Base-by-base conservation (phyloP, 2,888 invertebrate genomes). In the Synanthedon tipuliformis region DNA sequence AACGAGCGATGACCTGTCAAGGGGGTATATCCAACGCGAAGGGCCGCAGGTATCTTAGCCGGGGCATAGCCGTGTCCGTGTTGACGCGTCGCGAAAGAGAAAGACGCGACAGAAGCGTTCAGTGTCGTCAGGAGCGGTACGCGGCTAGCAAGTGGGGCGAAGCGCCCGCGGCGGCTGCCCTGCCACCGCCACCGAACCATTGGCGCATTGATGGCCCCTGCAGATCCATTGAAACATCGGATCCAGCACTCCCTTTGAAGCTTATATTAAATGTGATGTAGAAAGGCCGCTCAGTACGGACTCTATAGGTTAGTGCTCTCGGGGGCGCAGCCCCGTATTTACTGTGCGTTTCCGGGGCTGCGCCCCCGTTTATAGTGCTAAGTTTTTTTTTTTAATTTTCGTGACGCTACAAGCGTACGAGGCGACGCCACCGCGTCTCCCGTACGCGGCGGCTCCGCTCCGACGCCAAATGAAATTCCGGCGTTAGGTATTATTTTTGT, bases 101-200 rank as follows among this genome's bases (percentile, higher is more conserved):
- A 49, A 57, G 68, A 55, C 57, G 63, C 45, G 65, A 61, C 48
- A 66, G 73, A 54, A 72, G 61, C 45, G 34, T 48, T 45, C 51
- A 41, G 23, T 40, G 50, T 27, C 66, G 81, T 48, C 73, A 74
- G 53, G 83, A 82, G 65, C 81, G 84, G 59, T 83, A 80, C 75
- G 94, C 94, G 60, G 94, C 92, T 71, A 92, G 94, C 73, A 94
- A 94, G 78, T 95, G 94, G 88, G 93, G 93, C 69, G 93, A 93
- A 63, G 92, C 95, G 53, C 95, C 95, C 52, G 90, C 93, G 55
- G 93, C 95, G 50, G 90, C 91, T 64, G 91, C 92, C 59, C 83
- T 95, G 69, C 95, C 95, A 56, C 93, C 92, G 73, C 95, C 95
- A 65, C 95, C 95, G 56, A 89, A 90, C 61, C 93, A 93, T 80